Conservation (phyloP, 2,888 invertebrate species). For the Ornithoptera priamus region DNA sequence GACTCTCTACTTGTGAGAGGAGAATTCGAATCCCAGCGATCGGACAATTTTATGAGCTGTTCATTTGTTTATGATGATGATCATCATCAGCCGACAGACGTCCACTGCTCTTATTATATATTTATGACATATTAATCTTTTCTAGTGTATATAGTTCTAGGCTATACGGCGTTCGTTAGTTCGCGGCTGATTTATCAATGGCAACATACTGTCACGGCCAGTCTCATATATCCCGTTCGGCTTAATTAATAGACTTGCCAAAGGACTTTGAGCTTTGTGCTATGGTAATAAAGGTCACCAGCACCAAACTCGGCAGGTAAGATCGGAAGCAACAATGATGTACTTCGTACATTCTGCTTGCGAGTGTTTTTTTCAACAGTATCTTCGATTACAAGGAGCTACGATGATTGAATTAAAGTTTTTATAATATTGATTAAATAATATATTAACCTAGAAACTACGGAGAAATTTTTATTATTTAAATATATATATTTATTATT, state of each 20-base stretch:
- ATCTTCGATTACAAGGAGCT: conserved; percentile 47
- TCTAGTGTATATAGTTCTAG: background rate
- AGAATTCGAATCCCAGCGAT: no score
- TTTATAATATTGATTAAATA: no score
- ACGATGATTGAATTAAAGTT: conserved; percentile 26
- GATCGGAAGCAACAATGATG: conserved; percentile 69
- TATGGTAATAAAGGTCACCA: conserved; percentile 30
- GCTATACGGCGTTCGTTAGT: background rate
- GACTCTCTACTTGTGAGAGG: no score
- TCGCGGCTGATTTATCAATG: conserved; percentile 40
- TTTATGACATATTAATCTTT: background rate
- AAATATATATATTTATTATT: no score
- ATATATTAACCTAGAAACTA: no score
- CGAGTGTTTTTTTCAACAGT: conserved; percentile 64
- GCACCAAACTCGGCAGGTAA: conserved; percentile 40
- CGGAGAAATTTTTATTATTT: no score
- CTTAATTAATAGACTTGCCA: conserved; percentile 38
- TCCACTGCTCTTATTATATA: no score
- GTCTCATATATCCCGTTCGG: conserved; percentile 37
- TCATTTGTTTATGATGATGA: no score
- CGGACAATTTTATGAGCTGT: no score
- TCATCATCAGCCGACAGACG: no score
- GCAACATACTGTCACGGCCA: conserved; percentile 32
- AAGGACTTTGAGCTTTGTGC: conserved; percentile 28
- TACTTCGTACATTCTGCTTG: conserved; percentile 61